phyloP scores from a whole-genome alignment of 1,140 invertebrate genomes.

The Ceratoteleas bidentatus region DNA sequence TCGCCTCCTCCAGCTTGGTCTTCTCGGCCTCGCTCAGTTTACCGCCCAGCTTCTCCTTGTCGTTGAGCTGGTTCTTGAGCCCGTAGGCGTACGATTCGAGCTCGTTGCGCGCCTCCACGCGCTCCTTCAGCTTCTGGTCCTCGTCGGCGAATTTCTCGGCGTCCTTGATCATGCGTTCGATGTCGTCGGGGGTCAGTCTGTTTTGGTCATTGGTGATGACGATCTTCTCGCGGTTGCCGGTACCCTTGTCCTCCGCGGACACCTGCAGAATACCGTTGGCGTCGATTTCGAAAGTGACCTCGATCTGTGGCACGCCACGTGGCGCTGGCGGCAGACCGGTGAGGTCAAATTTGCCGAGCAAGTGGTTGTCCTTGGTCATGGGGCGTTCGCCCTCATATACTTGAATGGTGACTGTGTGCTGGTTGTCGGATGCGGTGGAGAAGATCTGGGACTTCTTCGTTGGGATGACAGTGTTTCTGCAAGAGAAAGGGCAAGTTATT shows the following conservation, averaged over 20 bases:
- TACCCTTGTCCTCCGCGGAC: constrained; percentile 98
- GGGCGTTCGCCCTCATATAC: constrained; percentile 98
- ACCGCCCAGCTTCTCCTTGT: constrained; percentile 98
- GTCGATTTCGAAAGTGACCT: constrained; percentile 99
- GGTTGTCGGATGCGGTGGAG: constrained; percentile 99
- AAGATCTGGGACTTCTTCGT: constrained; percentile 99
- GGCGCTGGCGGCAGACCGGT: constrained; percentile 99
- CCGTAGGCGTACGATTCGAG: constrained; percentile 99
- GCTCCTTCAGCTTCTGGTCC: constrained; percentile 98
- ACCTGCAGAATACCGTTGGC: constrained; percentile 98
- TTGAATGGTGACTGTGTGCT: constrained; percentile 99
- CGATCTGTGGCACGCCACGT: constrained; percentile 98
- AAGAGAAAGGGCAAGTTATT: constrained; percentile 2
- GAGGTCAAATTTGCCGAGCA: constrained; percentile 98
- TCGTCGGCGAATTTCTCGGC: constrained; percentile 99
- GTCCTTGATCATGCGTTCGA: constrained; percentile 99
- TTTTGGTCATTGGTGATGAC: constrained; percentile 99
- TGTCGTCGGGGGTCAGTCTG: constrained; percentile 97
- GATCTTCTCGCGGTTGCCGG: constrained; percentile 98
- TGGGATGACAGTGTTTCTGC: constrained; percentile 98
- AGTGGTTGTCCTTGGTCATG: constrained; percentile 99
- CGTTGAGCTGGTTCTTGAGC: constrained; percentile 97
- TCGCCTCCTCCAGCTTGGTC: constrained; percentile 96
- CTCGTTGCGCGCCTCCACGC: constrained; percentile 96
- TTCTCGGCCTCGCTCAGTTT: constrained; percentile 96